Evolutionary conservation across 37 sponge, comb jelly and placozoan species (phyloP).

Genomic region (Trichoplax adhaerens): DNA sequence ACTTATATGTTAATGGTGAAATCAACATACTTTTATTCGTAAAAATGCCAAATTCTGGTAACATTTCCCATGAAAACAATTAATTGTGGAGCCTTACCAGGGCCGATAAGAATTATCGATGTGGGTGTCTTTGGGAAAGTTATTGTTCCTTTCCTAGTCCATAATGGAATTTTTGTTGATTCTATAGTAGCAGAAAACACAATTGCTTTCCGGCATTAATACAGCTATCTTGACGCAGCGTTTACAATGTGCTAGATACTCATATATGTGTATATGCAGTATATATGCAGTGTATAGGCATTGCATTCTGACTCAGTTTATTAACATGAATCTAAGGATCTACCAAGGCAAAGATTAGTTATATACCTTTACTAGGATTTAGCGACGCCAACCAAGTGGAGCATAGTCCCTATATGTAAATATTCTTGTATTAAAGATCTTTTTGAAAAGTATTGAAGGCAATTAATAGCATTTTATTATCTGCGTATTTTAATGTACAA

Average conservation of each 20-base stretch:
- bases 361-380: conserved; percentile 25
- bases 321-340: too few species aligned
- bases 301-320: too few species aligned
- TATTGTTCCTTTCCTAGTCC: conserved; percentile 58
- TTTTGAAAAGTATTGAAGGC: not conserved
- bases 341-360: not conserved
- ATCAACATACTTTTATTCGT: conserved; percentile 6
- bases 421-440: not conserved
- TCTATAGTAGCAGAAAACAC: conserved; percentile 4
- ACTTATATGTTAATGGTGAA: too few species aligned
- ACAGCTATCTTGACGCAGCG: not conserved
- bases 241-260: too few species aligned
- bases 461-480: not conserved
- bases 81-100: conserved; percentile 18
- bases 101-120: conserved; percentile 75
- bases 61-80: not conserved
- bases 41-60: not conserved
- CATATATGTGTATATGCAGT: too few species aligned
- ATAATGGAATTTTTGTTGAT: conserved; percentile 37
- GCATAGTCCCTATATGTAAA: conserved; percentile 62
- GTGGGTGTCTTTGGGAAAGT: conserved; percentile 21
- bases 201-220: not conserved
- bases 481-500: not conserved
- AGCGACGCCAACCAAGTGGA: conserved; percentile 72
- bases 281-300: too few species aligned